Evolutionary conservation across 2,113 vertebrate species (phyloP).

Genomic region (Passer domesticus): DNA sequence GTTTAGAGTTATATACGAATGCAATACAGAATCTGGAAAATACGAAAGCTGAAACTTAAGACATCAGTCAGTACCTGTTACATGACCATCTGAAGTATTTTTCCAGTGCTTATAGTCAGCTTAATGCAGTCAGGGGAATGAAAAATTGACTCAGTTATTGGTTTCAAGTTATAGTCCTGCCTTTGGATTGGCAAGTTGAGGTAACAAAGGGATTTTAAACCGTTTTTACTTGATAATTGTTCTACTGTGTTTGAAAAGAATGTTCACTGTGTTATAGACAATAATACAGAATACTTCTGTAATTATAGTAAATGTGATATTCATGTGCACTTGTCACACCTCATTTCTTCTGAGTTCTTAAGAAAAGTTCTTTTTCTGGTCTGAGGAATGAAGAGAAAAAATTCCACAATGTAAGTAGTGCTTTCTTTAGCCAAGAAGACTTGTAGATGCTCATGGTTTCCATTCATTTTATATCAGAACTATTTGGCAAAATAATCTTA

Average conservation of each 20-base stretch:
- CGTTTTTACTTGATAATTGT: background rate
- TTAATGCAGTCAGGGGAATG: background rate
- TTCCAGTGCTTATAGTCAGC: background rate
- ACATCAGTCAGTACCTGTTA: background rate
- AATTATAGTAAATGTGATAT: background rate
- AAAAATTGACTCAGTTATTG: background rate
- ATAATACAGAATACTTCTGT: background rate
- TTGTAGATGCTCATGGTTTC: background rate
- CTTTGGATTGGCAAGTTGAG: background rate
- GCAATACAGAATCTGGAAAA: background rate
- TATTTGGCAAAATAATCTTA: background rate
- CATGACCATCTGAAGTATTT: background rate
- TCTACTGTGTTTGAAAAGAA: background rate
- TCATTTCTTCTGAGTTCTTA: conserved; percentile 4
- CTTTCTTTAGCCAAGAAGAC: background rate
- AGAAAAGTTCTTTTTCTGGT: conserved; percentile 1
- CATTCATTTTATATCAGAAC: background rate
- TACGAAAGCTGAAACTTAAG: background rate
- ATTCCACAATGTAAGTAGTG: background rate
- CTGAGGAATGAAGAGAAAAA: background rate
- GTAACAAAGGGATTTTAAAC: background rate
- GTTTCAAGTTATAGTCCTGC: background rate
- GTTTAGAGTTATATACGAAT: background rate
- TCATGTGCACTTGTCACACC: background rate
- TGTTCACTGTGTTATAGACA: background rate